These are phyloP conservation scores for Helogale parvula DNA, from an alignment of 2,113 vertebrate species.

Conservation along the genomic window DNA sequence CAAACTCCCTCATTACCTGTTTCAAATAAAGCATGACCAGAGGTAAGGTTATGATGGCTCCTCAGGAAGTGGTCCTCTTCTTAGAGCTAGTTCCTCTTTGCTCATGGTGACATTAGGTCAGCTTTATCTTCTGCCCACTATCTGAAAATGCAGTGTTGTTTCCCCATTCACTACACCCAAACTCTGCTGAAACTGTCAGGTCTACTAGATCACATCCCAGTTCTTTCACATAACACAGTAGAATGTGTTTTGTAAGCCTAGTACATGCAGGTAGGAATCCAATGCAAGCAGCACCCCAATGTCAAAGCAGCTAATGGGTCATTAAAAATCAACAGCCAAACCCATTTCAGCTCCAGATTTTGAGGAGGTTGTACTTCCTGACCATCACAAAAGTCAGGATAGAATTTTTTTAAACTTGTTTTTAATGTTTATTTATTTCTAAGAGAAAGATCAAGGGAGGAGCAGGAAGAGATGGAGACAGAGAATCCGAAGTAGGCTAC, in stretches of 20 bases:
- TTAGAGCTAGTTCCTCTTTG: not conserved
- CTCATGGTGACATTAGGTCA: not conserved
- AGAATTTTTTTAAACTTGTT: not conserved
- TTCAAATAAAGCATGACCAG: slow-evolving; percentile 2
- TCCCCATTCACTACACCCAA: not conserved
- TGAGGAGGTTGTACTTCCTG: not conserved
- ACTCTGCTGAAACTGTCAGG: not conserved
- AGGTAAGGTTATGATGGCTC: not conserved
- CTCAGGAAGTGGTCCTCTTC: not conserved
- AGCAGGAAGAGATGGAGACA: not conserved
- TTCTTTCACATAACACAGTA: not conserved
- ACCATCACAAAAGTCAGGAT: not conserved
- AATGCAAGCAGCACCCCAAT: not conserved
- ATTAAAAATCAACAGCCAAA: not conserved
- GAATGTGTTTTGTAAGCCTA: not conserved
- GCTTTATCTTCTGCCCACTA: not conserved
- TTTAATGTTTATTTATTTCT: no score
- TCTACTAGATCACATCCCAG: not conserved
- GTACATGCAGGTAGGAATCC: not conserved
- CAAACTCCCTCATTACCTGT: not conserved
- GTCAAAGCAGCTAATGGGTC: not conserved
- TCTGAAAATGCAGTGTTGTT: not conserved
- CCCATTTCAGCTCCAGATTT: not conserved
- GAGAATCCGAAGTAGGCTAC: no score
- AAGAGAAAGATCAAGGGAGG: no score